These are phyloP conservation scores for Periophthalmus magnuspinnatus DNA, from an alignment of 2,797 vertebrate genomes.

Conservation along the genomic window DNA sequence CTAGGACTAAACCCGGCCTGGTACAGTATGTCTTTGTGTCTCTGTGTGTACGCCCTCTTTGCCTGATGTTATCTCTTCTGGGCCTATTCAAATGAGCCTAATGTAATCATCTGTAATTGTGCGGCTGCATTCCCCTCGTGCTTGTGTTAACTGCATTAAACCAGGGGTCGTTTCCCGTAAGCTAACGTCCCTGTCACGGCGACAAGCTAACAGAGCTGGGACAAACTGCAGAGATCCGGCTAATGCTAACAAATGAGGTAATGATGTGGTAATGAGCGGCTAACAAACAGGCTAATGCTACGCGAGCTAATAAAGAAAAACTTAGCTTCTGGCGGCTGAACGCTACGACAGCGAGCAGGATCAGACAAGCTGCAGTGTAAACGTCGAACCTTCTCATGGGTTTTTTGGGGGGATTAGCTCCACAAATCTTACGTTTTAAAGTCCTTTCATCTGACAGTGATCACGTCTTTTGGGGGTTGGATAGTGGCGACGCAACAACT, in stretches of 20 bases:
- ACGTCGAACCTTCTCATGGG: no score
- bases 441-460: no score
- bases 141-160: constrained; percentile 1
- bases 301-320: neutral
- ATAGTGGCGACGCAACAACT: no score
- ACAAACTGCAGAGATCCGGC: neutral
- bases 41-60: neutral
- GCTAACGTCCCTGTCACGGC: neutral
- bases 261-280: neutral
- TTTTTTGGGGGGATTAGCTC: no score
- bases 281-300: neutral
- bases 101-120: neutral
- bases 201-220: neutral
- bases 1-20: no score
- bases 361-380: no score
- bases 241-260: neutral
- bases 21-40: no score
- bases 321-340: neutral
- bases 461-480: no score
- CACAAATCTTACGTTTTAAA: no score
- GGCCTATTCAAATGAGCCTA: constrained; percentile 5
- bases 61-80: neutral
- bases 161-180: neutral
- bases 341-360: neutral
- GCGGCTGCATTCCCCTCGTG: constrained; percentile 1